Conservation (phyloP, 2,888 invertebrate species). For the Tipula lateralis region DNA sequence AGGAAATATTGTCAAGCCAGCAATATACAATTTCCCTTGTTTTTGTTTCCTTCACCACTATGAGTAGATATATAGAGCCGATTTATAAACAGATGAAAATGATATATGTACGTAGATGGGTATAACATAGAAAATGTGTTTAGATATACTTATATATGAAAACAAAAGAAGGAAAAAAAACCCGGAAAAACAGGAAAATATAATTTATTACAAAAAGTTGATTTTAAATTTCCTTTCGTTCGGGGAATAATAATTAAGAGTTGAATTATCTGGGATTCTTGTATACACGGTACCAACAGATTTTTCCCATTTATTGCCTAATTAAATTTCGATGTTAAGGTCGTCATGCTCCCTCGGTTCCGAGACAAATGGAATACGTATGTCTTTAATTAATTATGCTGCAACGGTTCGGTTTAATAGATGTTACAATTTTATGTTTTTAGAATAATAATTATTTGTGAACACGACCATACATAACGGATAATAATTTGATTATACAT, state of each 20-base stretch:
- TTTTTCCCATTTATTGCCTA: neutral
- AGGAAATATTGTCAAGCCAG: neutral
- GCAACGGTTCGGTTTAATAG: neutral
- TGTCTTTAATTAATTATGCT: neutral
- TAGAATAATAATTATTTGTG: neutral
- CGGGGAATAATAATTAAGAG: neutral
- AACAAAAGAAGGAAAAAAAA: neutral
- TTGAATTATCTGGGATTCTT: neutral
- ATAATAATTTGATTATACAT: neutral
- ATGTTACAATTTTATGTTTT: too few relatives aligned
- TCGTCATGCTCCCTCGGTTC: too few relatives aligned
- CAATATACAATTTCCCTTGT: neutral
- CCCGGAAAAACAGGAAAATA: neutral
- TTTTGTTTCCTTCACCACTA: neutral
- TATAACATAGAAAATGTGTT: neutral
- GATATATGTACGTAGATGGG: neutral
- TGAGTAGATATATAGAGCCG: neutral
- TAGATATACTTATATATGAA: neutral
- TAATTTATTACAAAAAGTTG: neutral
- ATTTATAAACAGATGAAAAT: conserved; percentile 11
- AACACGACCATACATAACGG: too few relatives aligned
- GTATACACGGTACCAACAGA: neutral
- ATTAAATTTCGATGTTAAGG: neutral
- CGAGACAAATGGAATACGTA: neutral
- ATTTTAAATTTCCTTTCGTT: neutral